Evolutionary conservation across 2,888 invertebrate genomes (phyloP).

Genomic region (Acheta domesticus): DNA sequence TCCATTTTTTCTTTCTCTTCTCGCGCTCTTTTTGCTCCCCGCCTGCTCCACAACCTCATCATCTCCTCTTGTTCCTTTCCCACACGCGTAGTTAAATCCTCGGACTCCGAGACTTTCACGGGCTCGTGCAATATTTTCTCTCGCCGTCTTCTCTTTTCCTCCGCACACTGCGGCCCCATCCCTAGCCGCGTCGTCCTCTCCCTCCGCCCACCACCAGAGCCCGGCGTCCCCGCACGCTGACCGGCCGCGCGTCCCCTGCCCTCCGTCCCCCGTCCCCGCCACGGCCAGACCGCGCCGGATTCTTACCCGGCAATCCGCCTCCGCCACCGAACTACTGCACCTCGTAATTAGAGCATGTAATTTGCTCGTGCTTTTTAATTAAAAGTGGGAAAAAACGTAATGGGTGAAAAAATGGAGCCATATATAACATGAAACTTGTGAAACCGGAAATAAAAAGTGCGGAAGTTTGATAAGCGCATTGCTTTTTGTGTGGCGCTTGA

Average conservation of each 20-base stretch:
- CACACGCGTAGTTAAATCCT: too few relatives aligned
- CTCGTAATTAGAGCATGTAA: constrained; percentile 18
- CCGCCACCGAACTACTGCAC: background rate
- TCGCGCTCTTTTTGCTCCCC: too few relatives aligned
- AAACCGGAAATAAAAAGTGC: background rate
- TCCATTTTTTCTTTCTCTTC: too few relatives aligned
- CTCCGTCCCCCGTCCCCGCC: background rate
- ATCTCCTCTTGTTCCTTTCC: too few relatives aligned
- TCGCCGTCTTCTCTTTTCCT: too few relatives aligned
- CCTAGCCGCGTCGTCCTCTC: too few relatives aligned
- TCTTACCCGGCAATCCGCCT: background rate
- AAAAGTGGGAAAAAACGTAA: constrained; percentile 2
- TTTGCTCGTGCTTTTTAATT: constrained; percentile 18
- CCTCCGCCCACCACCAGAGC: background rate
- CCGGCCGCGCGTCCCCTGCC: background rate
- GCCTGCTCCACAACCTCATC: too few relatives aligned
- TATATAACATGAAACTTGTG: constrained; percentile 18
- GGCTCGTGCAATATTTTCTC: too few relatives aligned
- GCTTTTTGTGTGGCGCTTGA: background rate
- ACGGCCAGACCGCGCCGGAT: background rate
- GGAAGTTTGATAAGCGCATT: constrained; percentile 6
- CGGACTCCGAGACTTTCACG: too few relatives aligned
- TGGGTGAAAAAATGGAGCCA: constrained; percentile 8
- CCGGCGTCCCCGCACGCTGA: background rate
- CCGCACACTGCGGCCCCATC: too few relatives aligned